These are phyloP conservation scores for Microtus obscurus DNA, from an alignment of 2,797 vertebrate genomes.

Conservation along the genomic window DNA sequence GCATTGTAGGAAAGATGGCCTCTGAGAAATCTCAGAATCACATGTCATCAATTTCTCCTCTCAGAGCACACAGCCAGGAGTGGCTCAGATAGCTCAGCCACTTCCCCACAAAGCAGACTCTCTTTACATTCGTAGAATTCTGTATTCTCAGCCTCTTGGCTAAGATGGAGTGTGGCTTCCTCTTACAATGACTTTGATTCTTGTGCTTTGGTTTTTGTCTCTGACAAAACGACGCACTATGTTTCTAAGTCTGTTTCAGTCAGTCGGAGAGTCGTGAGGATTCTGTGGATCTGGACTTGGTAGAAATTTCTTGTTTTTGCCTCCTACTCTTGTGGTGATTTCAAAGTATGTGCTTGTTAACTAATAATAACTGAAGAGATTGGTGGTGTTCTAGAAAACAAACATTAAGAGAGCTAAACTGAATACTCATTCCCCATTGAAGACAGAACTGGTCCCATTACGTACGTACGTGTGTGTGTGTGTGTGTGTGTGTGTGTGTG, in stretches of 20 bases:
- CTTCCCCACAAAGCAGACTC: conserved; percentile 25
- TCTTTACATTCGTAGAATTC: neutral
- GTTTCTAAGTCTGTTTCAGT: conserved; percentile 21
- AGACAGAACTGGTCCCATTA: neutral
- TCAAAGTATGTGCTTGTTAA: conserved; percentile 48
- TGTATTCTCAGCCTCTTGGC: neutral
- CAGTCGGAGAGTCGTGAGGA: neutral
- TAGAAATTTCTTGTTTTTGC: conserved; percentile 19
- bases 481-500: neutral
- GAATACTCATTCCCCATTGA: neutral
- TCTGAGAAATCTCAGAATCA: neutral
- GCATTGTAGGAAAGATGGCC: conserved; percentile 14
- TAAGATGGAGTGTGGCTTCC: neutral
- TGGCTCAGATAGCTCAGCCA: neutral
- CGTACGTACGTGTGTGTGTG: neutral
- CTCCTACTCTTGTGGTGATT: conserved; percentile 45
- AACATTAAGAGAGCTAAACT: neutral
- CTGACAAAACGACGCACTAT: conserved; percentile 18
- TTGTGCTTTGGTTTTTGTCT: conserved; percentile 36
- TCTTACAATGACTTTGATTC: conserved; percentile 1
- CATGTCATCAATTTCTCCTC: neutral
- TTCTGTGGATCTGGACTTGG: neutral
- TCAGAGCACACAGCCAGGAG: neutral
- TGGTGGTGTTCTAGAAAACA: conserved; percentile 33
- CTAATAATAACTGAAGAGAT: conserved; percentile 27